Evolutionary conservation across 1,140 invertebrate genomes (phyloP), one percentile per base, ranked within the genome.

Genomic region (Penaeus vannamei): DNA sequence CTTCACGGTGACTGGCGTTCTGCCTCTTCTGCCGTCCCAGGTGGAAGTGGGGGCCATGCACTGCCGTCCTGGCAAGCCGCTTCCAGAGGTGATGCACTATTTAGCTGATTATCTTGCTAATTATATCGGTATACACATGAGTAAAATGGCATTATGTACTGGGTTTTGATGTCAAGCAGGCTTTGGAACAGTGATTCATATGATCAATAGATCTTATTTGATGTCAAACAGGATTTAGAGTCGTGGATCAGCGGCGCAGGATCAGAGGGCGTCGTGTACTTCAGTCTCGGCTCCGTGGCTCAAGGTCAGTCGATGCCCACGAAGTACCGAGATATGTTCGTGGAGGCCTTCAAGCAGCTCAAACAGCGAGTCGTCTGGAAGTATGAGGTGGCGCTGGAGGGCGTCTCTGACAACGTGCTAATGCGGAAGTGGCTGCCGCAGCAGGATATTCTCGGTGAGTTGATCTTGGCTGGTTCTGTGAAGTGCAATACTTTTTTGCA

Each of bases 341-440:
- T 91, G 0, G 62, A 86, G 23, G 91, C 84, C 60, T 91, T 91
- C 79, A 42, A 79, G 5, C 32, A 72, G 61, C n/a, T 91, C 29
- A 26, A 64, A 17, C 91, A 91, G 76, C 42, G 86, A 22, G 85
- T 91, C 64, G 29, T 91, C 60, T 91, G 91, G 91, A 91, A 91
- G 79, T 91, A 69, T 36, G 91, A 91, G 53, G 84, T 59, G 62
- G 59, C 90, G 2, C 62, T 89, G 19, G 76, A 86, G 36, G 85
- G 64, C 2, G 20, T 91, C 8, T 72, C 91, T 5, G 53, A 82
- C 8, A 91, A 91, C 72, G 85, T 91, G 14, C 42, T 26, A 72
- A 77, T 89, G 29, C 84, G 87, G 59, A 84, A 77, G 29, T 88
- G 87, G 87, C 69, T 88, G 23, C 81, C 87, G 7, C 87, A 88